These are phyloP conservation scores for Cephonodes hylas DNA, from an alignment of 2,888 invertebrate species.

Conservation along the genomic window DNA sequence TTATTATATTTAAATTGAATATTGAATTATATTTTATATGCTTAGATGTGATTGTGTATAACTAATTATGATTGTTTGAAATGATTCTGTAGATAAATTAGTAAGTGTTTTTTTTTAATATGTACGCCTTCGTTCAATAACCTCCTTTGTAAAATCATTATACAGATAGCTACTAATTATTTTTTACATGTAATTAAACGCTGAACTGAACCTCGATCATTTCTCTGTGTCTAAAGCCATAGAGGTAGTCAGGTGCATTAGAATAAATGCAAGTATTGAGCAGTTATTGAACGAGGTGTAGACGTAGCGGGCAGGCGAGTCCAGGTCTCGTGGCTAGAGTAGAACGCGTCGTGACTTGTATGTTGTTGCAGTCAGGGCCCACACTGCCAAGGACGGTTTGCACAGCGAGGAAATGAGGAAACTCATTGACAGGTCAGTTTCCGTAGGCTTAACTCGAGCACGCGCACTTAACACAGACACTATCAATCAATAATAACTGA, in stretches of 20 bases:
- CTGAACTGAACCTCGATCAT: too few species aligned
- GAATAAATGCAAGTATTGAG: background rate
- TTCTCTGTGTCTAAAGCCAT: too few species aligned
- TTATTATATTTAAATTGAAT: conserved; percentile 29
- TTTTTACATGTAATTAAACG: too few species aligned
- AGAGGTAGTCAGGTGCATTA: too few species aligned
- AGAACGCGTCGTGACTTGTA: conserved; percentile 77
- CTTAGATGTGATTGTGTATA: conserved; percentile 77
- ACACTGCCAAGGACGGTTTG: conserved; percentile 93
- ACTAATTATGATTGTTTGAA: conserved; percentile 58
- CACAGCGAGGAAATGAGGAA: conserved; percentile 98
- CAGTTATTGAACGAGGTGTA: conserved; percentile 19
- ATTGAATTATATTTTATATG: conserved; percentile 48
- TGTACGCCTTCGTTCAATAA: conserved; percentile 47
- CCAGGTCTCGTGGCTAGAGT: conserved; percentile 69
- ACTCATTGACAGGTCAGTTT: conserved; percentile 97
- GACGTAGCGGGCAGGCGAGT: conserved; percentile 57
- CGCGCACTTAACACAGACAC: conserved; percentile 22
- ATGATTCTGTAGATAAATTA: conserved; percentile 69
- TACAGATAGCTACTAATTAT: too few species aligned
- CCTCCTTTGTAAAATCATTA: conserved; percentile 21
- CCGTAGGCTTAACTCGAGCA: conserved; percentile 42
- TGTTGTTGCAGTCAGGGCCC: conserved; percentile 84
- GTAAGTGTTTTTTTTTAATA: conserved; percentile 62
- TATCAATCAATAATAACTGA: conserved; percentile 12